These are phyloP conservation scores for Eurytoma adleriae DNA, from an alignment of 2,888 invertebrate species.

Conservation along the genomic window DNA sequence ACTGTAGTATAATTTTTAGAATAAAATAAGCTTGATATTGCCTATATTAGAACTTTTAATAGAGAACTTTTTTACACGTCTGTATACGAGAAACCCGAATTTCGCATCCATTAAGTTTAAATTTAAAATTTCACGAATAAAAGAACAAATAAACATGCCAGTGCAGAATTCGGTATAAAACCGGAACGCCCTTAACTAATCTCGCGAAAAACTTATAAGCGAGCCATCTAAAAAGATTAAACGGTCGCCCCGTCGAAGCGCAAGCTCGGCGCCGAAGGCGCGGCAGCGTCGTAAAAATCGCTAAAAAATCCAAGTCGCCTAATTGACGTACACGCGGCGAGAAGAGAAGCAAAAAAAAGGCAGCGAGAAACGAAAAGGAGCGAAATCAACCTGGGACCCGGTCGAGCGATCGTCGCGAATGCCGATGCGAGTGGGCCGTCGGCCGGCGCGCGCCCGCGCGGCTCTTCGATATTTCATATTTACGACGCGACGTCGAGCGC, in stretches of 20 bases:
- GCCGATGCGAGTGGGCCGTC: not conserved
- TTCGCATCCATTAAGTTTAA: not conserved
- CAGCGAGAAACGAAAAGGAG: not conserved
- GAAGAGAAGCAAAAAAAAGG: conserved; percentile 3
- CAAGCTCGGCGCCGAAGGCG: conserved; percentile 53
- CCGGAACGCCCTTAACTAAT: too few relatives aligned
- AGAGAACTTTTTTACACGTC: too few relatives aligned
- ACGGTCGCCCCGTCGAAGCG: too few relatives aligned
- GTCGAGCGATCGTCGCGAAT: not conserved
- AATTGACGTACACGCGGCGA: conserved; percentile 54
- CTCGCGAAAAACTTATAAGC: too few relatives aligned
- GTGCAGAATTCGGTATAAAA: too few relatives aligned
- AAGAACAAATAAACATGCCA: too few relatives aligned
- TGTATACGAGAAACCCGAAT: too few relatives aligned
- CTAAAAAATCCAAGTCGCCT: conserved; percentile 27
- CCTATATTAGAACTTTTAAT: too few relatives aligned
- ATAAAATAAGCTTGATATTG: too few relatives aligned
- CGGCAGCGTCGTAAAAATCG: conserved; percentile 52
- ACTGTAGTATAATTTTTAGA: too few relatives aligned
- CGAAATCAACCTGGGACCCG: not conserved
- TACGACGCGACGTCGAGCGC: conserved; percentile 70
- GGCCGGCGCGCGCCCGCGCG: conserved; percentile 36
- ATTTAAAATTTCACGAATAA: too few relatives aligned
- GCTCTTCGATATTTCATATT: conserved; percentile 75
- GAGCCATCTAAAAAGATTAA: too few relatives aligned